Evolutionary conservation across 1,140 invertebrate species (phyloP).

Genomic region (Drosophila ercepeae): DNA sequence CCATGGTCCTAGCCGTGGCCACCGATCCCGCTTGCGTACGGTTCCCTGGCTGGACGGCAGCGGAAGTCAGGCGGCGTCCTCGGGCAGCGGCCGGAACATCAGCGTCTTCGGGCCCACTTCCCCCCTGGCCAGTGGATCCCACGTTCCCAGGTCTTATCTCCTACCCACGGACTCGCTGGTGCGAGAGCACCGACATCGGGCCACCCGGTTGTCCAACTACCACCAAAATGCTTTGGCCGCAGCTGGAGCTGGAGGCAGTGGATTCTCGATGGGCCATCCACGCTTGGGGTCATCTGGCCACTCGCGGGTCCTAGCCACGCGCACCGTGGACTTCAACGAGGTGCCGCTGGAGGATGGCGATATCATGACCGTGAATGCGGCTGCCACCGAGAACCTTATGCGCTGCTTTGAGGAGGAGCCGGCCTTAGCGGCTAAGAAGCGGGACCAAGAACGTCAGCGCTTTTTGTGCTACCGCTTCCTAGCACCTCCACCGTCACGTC

Average conservation of each 20-base stretch:
- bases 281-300: neutral
- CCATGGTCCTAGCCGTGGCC: neutral
- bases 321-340: slow-evolving; percentile 22
- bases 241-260: neutral
- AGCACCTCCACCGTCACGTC: neutral
- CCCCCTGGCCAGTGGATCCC: neutral
- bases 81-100: neutral
- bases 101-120: slow-evolving; percentile 12
- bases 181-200: slow-evolving; percentile 3
- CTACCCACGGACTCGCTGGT: neutral
- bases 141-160: neutral
- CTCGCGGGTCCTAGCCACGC: neutral
- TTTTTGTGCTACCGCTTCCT: slow-evolving; percentile 61
- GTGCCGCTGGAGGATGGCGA: slow-evolving; percentile 14
- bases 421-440: neutral
- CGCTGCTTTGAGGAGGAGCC: slow-evolving; percentile 13
- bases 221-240: neutral
- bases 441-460: slow-evolving; percentile 39
- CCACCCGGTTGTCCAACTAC: slow-evolving; percentile 4
- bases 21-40: neutral
- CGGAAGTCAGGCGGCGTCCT: too few species aligned
- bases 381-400: neutral
- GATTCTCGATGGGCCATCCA: neutral
- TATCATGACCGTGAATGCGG: neutral
- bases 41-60: slow-evolving; percentile 6